Base-by-base conservation (phyloP, 2,888 invertebrate genomes). In the Drosophila koepferae region DNA sequence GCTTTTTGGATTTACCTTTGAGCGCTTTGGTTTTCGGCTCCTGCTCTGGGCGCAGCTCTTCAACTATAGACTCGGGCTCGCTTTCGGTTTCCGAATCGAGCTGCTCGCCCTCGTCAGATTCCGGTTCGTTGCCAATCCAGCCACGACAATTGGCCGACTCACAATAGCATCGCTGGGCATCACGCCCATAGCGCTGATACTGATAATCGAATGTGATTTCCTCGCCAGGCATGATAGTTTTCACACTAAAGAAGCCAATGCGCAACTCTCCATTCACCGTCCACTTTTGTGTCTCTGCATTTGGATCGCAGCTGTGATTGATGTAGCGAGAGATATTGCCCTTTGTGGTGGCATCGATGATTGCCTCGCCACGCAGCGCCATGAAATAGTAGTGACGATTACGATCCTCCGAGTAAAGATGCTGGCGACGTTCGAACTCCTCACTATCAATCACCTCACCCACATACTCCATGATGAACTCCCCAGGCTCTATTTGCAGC, bases 191-290 rank as follows among this genome's bases (percentile, higher is more conserved):
- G 91, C 98, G 95, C 93, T 99, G 98, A 93, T 99, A 99, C 93
- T 99, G 97, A 93, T 99, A 99, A 93, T 99, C 99, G 93, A 99
- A 99, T 0, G 99, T 99, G 59, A 99, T 96, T 94, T 99, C 99
- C 92, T 99, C 99, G 0, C 98, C 98, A 0, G 95, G 95, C 56
- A 94, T 93, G 70, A 99, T 97, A 38, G 95, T 95, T 77, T 97
- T 95, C 74, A 96, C 96, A 80, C 98, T 97, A 93, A 99, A 99
- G 94, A 99, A 99, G 0, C 99, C 99, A 85, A 99, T 98, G 80
- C 99, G 94, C 48, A 99, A 94, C 92, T 98, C 98, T 1, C 98
- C 98, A 89, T 97, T 97, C 0, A 98, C 98, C 0, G 98, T 98
- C 98, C 98, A 98, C 94, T 99, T 99, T 93, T 99, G 99, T 0